Base-by-base conservation (phyloP, 2,888 invertebrate species). In the Papilio elwesi region DNA sequence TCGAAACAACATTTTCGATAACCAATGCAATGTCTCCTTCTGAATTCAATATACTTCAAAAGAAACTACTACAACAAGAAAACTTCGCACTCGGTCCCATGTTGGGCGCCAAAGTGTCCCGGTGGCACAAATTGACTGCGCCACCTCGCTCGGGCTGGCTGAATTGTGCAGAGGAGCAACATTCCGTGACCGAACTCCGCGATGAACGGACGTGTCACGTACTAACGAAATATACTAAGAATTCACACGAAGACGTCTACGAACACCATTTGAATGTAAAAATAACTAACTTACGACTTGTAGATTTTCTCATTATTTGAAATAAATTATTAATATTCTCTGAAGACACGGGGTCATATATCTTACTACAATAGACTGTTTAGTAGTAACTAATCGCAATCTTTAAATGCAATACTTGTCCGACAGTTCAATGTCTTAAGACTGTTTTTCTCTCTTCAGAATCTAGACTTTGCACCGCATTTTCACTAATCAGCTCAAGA, bases 171-270 rank as follows among this genome's bases (percentile, higher is more conserved):
- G 78, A 78, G 82, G 77, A 81, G 82, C 83, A 82, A 76, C 82
- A 89, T 75, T 90, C 82, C 92, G 91, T 91, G 92, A 92, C 90
- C 76, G 76, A 81, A 92, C 87, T 92, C 65, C 76, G 77, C 59
- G 80, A 91, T 86, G 80, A 79, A 81, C 76, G 79, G 82, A 88
- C 88, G 87, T 88, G 86, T 84, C 84, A 77, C 83, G 81, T 84
- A 82, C 82, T 84, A 87, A 87, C 84, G 79, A 86, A 90, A 88
- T 87, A 83, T 78, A 83, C 79, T 81, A 78, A 78, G 77, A 81
- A 84, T 83, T 82, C 78, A 80, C 81, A 72, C 74, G 71, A 62
- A 76, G 66, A 73, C 70, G 15, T 65, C 48, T 48, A 48, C 57
- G 52, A 51, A 68, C 26, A 38, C 16, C 12, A 11, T 52, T 8